Evolutionary conservation across 2,113 vertebrate genomes (phyloP).

Genomic region (Poeciliopsis retropinna): DNA sequence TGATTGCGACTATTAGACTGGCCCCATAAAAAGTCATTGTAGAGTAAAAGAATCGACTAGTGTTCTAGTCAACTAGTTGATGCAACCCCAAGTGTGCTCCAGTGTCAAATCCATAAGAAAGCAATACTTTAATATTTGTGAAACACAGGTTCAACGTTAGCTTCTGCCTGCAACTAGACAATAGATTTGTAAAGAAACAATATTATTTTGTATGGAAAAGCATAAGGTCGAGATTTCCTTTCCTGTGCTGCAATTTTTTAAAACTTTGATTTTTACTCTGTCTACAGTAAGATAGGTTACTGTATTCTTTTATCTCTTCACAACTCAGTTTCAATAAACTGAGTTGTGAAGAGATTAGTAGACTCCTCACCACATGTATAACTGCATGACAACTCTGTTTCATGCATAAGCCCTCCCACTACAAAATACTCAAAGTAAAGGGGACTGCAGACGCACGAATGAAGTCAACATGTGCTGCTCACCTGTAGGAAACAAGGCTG

Average conservation of each 20-base stretch:
- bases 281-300: neutral
- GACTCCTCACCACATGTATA: neutral
- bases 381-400: constrained; percentile 5
- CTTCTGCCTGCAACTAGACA: no score
- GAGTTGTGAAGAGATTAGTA: neutral
- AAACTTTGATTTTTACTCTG: neutral
- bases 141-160: no score
- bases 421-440: neutral
- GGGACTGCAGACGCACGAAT: constrained; percentile 23
- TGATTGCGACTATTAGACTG: no score
- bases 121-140: no score
- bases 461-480: constrained; percentile 27
- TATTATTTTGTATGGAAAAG: neutral
- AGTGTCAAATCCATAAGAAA: no score
- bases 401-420: constrained; percentile 20
- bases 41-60: no score
- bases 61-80: no score
- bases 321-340: neutral
- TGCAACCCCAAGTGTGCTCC: no score
- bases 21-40: no score
- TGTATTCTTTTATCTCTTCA: neutral
- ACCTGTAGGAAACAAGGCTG: constrained; percentile 47
- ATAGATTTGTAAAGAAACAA: no score
- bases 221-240: neutral
- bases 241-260: neutral